phyloP scores from a whole-genome alignment of 2,888 invertebrate genomes.

The Lycaena phlaeas region DNA sequence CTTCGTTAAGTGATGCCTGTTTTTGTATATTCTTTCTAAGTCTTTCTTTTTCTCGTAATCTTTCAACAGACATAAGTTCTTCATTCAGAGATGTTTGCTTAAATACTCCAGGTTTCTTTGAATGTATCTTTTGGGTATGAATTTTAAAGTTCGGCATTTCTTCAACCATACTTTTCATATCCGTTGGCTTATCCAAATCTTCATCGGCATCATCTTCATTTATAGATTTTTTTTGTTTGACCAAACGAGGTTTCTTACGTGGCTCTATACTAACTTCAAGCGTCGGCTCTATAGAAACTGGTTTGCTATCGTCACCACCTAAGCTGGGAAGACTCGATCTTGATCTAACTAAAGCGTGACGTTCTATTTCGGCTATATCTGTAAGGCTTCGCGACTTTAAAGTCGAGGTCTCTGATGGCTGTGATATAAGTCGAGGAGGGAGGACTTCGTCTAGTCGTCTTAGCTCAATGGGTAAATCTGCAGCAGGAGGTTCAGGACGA shows the following conservation, averaged over 20 bases:
- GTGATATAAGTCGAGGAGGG: conserved; percentile 56
- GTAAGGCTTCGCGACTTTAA: conserved; percentile 88
- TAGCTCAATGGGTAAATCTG: conserved; percentile 90
- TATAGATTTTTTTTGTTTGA: conserved; percentile 90
- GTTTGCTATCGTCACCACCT: conserved; percentile 51
- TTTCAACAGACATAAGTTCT: conserved; percentile 90
- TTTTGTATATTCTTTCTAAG: conserved; percentile 89
- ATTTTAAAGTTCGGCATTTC: conserved; percentile 78
- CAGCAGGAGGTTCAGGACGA: conserved; percentile 82
- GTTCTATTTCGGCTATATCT: conserved; percentile 84
- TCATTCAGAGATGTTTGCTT: conserved; percentile 93
- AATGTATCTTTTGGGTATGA: conserved; percentile 52
- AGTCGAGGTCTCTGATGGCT: conserved; percentile 72
- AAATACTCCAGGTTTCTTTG: conserved; percentile 75
- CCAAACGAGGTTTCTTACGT: conserved; percentile 79
- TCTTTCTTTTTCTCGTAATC: conserved; percentile 86
- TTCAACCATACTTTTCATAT: conserved; percentile 78
- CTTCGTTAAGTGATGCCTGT: conserved; percentile 91
- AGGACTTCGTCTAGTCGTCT: conserved; percentile 79
- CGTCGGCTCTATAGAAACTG: conserved; percentile 33
- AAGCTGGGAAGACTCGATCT: conserved; percentile 83
- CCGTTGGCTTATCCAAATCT: conserved; percentile 77
- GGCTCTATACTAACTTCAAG: conserved; percentile 60
- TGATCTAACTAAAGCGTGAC: conserved; percentile 80
- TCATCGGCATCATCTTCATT: conserved; percentile 81